Evolutionary conservation across 2,113 vertebrate species (phyloP).

Genomic region (Pagrus major): DNA sequence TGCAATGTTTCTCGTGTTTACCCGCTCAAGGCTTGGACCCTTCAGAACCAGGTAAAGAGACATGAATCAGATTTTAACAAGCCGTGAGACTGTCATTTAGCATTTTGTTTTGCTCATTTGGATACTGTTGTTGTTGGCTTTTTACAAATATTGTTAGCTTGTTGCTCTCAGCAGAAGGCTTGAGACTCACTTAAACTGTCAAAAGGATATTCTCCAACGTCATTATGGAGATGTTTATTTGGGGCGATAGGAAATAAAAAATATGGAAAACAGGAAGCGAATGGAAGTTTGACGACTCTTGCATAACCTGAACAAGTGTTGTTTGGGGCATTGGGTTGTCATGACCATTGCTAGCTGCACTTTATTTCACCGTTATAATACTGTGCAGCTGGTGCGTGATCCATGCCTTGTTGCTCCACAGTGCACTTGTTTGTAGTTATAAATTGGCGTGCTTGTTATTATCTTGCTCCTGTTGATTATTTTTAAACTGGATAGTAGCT

Average conservation of each 20-base stretch:
- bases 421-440: background rate
- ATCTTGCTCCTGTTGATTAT: background rate
- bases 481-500: background rate
- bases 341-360: background rate
- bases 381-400: too few species aligned
- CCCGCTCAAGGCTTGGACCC: conserved; percentile 58
- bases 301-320: background rate
- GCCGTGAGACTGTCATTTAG: background rate
- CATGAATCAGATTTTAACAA: background rate
- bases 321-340: background rate
- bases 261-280: conserved; percentile 32
- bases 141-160: background rate
- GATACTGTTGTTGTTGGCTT: background rate
- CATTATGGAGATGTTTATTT: conserved; percentile 7
- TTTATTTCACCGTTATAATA: background rate
- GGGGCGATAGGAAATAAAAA: background rate
- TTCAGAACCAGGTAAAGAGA: conserved; percentile 71
- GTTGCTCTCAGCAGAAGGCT: background rate
- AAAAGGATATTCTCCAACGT: background rate
- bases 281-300: conserved; percentile 21
- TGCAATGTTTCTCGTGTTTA: conserved; percentile 27
- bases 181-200: background rate
- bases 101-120: background rate
- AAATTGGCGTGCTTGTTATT: background rate
- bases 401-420: background rate